Evolutionary conservation across 2,888 invertebrate genomes (phyloP), one percentile per base, ranked within the genome.

Genomic region (Drosophila austrosaltans): DNA sequence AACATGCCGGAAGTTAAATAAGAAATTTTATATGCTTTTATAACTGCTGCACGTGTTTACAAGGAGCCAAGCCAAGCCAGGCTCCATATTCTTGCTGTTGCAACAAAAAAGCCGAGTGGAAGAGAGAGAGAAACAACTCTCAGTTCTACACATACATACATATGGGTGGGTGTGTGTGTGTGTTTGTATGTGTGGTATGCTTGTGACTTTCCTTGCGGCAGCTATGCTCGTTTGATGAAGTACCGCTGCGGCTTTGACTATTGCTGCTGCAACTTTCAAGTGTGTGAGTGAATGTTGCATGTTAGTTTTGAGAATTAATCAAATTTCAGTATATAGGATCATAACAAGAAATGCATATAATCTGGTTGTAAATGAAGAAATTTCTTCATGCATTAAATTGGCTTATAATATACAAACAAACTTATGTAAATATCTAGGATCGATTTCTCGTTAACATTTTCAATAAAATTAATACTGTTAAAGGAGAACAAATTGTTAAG

Each of bases 11-110:
- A 86, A 86, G 86, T 85, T 84, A 85, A 87, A 85, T 85, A 82
- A 80, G 82, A 87, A 89, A 86, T 86, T 87, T 84, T 78, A 86
- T 89, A 89, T 78, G 89, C 89, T 89, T 87, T 89, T 87, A 87
- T 89, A 89, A 75, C 79, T 89, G 89, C 36, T 73, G 86, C 80
- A 78, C 87, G 83, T 80, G 83, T 76, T 83, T 78, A 78, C 86
- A 87, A 88, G 80, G 36, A 36, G 1, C 16, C 16, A 16, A 16
- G 16, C 32, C 70, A 28, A 60, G 73, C 73, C 61, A 57, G 48
- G 57, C 61, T 67, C 54, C 36, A 22, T 28, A 53, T 12, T 53
- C 10, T 67, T 40, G 40, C 58, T 36, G 53, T 66, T 65, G 67
- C 71, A 65, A 60, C 48, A 65, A 72, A 60, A 72, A 56, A 60